phyloP scores from a whole-genome alignment of 2,888 invertebrate species.

The Perizoma flavofasciatum region DNA sequence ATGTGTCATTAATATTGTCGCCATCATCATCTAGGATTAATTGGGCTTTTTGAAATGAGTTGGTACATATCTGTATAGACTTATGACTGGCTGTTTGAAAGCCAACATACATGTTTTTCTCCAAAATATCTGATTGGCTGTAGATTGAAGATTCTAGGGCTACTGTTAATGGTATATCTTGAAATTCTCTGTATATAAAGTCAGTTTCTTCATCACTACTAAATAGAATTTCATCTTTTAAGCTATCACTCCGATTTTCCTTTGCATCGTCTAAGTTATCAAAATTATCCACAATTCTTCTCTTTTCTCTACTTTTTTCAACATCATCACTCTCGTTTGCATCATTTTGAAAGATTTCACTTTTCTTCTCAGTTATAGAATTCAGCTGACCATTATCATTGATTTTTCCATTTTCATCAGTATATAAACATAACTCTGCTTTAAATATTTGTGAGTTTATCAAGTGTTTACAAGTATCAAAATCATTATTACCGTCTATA shows the following conservation, averaged over 20 bases:
- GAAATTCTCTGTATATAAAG: constrained; percentile 44
- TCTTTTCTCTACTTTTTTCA: constrained; percentile 5
- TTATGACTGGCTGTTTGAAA: constrained; percentile 76
- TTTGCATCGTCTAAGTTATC: constrained; percentile 10
- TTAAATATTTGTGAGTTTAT: constrained; percentile 66
- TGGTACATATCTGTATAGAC: constrained; percentile 62
- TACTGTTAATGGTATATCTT: constrained; percentile 67
- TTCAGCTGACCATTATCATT: constrained; percentile 35
- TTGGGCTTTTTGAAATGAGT: constrained; percentile 65
- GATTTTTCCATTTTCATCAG: constrained; percentile 39
- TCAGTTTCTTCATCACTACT: constrained; percentile 73
- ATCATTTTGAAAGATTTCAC: constrained; percentile 26
- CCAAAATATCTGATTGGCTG: constrained; percentile 52
- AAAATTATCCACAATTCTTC: neutral
- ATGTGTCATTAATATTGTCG: constrained; percentile 35
- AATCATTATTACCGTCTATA: constrained; percentile 49
- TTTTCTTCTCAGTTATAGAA: constrained; percentile 39
- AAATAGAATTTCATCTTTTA: constrained; percentile 68
- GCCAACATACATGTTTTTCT: constrained; percentile 69
- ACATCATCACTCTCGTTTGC: constrained; percentile 20
- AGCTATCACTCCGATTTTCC: constrained; percentile 32
- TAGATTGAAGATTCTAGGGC: constrained; percentile 62
- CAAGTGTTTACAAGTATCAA: constrained; percentile 52
- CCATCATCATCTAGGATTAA: constrained; percentile 52
- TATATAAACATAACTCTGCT: constrained; percentile 51